phyloP scores from a whole-genome alignment of 2,888 invertebrate species.

The Diaperis boleti region DNA sequence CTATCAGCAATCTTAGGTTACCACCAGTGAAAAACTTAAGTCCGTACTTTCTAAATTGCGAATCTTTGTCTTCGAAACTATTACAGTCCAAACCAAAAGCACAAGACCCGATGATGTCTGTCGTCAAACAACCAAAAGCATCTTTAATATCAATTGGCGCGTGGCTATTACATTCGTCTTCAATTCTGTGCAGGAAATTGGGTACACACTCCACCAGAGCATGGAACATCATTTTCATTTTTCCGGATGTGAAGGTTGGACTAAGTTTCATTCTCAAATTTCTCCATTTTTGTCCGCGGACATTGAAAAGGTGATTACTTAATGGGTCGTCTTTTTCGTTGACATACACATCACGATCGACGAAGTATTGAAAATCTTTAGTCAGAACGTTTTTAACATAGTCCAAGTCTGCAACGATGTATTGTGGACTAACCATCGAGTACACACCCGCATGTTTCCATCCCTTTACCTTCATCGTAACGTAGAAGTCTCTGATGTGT shows the following conservation, averaged over 20 bases:
- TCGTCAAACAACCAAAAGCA: constrained; percentile 69
- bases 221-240: constrained; percentile 73
- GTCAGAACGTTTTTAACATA: constrained; percentile 66
- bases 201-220: constrained; percentile 66
- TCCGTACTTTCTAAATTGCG: constrained; percentile 61
- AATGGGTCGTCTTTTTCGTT: constrained; percentile 71
- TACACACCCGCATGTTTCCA: neutral
- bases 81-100: constrained; percentile 73
- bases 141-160: constrained; percentile 60
- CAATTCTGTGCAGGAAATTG: constrained; percentile 1
- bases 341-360: constrained; percentile 71
- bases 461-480: neutral
- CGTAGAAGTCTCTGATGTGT: neutral
- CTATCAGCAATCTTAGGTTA: neutral
- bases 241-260: neutral
- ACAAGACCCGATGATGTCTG: constrained; percentile 72
- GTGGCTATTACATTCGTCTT: neutral
- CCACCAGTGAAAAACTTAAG: constrained; percentile 51
- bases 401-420: constrained; percentile 51
- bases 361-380: constrained; percentile 72
- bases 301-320: constrained; percentile 60
- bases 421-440: constrained; percentile 18
- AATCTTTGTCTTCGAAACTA: constrained; percentile 68
- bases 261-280: neutral
- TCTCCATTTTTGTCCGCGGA: constrained; percentile 53